phyloP scores from a whole-genome alignment of 2,797 vertebrate genomes.

The Artibeus lituratus region DNA sequence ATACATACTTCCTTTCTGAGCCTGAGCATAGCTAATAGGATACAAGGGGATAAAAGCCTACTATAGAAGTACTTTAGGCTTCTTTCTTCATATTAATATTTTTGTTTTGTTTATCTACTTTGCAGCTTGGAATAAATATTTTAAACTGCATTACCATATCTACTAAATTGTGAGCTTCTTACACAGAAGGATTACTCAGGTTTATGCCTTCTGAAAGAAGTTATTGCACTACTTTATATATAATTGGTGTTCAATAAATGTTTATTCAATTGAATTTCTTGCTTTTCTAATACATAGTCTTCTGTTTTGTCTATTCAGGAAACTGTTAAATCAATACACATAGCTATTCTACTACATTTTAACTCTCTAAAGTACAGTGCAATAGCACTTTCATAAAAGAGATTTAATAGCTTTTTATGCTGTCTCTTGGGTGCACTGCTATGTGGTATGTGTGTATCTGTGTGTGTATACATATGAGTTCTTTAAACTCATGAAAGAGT shows the following conservation, averaged over 20 bases:
- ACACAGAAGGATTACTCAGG: neutral
- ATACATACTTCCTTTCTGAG: neutral
- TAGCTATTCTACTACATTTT: neutral
- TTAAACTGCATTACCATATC: neutral
- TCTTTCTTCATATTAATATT: neutral
- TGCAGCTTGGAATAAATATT: neutral
- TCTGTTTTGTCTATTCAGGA: neutral
- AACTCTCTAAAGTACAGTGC: neutral
- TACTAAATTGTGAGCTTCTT: neutral
- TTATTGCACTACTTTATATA: neutral
- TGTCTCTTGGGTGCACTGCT: neutral
- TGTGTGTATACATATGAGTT: neutral
- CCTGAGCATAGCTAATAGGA: neutral
- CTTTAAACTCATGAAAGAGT: neutral
- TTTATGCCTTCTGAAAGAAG: neutral
- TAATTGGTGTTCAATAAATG: neutral
- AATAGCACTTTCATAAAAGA: neutral
- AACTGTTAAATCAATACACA: neutral
- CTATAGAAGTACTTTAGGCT: neutral
- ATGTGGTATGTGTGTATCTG: neutral
- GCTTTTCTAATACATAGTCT: neutral
- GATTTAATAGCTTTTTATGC: neutral
- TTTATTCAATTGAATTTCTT: neutral
- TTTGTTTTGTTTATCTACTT: neutral
- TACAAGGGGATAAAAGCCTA: neutral